Evolutionary conservation across 2,888 invertebrate species (phyloP), one percentile per base, ranked within the genome.

Genomic region (Latrodectus elegans): DNA sequence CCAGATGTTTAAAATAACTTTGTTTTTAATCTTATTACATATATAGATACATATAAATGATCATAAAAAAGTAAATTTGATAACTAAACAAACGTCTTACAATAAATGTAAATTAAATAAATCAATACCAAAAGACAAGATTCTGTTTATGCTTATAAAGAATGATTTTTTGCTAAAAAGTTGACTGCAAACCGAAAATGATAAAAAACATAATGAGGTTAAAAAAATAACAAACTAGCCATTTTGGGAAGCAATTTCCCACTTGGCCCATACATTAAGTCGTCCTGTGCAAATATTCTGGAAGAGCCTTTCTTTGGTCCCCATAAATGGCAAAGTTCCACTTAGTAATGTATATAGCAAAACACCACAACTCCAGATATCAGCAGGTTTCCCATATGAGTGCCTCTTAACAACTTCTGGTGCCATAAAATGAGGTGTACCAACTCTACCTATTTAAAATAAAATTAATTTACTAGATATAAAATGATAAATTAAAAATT

Each of bases 361-460:
- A 82, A 99, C 96, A 15, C 99, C 99, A 53, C 97, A 97, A 65
- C 98, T 96, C 99, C 99, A 99, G 88, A 99, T 97, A 93, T 99
- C 99, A 90, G 98, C 97, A 1, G 97, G 96, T 92, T 98, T 98
- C 65, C 93, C 93, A 90, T 93, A 93, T 6, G 96, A 94, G 92
- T 96, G 95, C 91, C 96, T 95, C 89, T 96, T 95, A 49, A 99
- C 96, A 90, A 99, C 97, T 93, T 99, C 99, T 0, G 99, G 99
- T 4, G 99, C 97, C 97, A 99, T 99, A 93, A 98, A 99, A 93
- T 97, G 97, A n/a, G 98, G 97, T 88, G 97, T 97, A 67, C 99
- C 88, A 77, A 89, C 88, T 70, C 88, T 70, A 71, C 89, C 89
- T 89, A 17, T 22, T 22, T 68, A 68, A 22, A n/a, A 68, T n/a